Base-by-base conservation (phyloP, 2,888 invertebrate species). In the Yponomeuta malinellus region DNA sequence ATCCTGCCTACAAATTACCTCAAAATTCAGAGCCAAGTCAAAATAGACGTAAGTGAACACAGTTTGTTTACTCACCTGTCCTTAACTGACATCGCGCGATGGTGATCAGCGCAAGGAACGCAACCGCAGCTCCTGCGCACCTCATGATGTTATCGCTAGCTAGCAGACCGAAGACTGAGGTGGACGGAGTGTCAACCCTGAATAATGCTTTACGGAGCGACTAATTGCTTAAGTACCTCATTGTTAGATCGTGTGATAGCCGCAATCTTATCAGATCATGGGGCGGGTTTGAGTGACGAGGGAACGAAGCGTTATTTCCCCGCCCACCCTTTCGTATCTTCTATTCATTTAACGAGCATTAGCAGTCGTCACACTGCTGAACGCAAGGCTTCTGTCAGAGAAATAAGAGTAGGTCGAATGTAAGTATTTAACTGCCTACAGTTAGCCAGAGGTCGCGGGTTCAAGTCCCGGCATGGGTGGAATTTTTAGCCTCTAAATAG, bases 121-220 rank as follows among this genome's bases (percentile, higher is more conserved):
- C 78, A 23, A 74, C 72, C 73, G 75, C 65, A 72, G 73, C 79
- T 74, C 75, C 31, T 37, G 71, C 52, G 52, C 52, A 15, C 52
- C 77, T 77, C 84, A 84, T 84, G 73, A 73, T 79, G 78, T 72
- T 31, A 10, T 23, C 64, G 31, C 10, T 52, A 52, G 52, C 52
- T 52, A 15, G 6, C 15, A 52, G 52, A 43, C 52, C 3, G 52
- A 4, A 4, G 12, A 15, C 5, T 52, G 15, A 52, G 52, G 52
- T 12, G 52, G 52, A 52, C 52, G 52, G 15, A 15, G 6, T 15
- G 52, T 52, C 52, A 52, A 52, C 52, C 52, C 52, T 52, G 52
- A 52, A 15, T 52, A 52, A 52, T 12, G 15, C 52, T 6, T 3
- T 15, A 15, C 15, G 52, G 15, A 52, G 52, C 15, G 15, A 10